Evolutionary conservation across 2,797 vertebrate species (phyloP).

Genomic region (Karalla daura): DNA sequence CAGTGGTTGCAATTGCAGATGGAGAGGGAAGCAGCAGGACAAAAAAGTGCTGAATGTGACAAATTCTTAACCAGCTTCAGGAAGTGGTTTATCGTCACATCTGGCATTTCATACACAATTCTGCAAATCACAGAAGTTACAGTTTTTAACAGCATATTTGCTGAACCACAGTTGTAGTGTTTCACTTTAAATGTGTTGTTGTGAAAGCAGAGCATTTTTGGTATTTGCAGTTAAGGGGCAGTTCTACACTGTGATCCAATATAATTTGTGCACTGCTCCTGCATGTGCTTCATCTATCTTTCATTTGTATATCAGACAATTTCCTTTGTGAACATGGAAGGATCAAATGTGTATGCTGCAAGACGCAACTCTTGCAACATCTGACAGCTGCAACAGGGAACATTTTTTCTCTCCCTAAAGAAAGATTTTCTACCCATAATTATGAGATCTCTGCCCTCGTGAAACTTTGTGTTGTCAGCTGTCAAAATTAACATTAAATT

Average conservation of each 20-base stretch:
- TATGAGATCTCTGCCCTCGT: conserved; percentile 21
- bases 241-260: not conserved
- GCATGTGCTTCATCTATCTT: conserved; percentile 12
- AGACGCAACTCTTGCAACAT: conserved; percentile 37
- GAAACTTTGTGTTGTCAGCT: conserved; percentile 37
- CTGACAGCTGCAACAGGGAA: conserved; percentile 43
- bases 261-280: not conserved
- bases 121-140: conserved; percentile 13
- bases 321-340: conserved; percentile 18
- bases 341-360: conserved; percentile 16
- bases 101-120: conserved; percentile 40
- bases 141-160: conserved; percentile 12
- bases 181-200: not conserved
- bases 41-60: conserved; percentile 59
- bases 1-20: conserved; percentile 57
- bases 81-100: conserved; percentile 60
- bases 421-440: conserved; percentile 11
- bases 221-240: not conserved
- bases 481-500: conserved; percentile 36
- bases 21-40: conserved; percentile 57
- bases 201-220: not conserved
- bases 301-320: conserved; percentile 16
- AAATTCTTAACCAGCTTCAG: conserved; percentile 48
- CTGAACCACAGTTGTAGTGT: conserved; percentile 17
- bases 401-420: too few relatives aligned